Conservation (phyloP, 2,888 invertebrate species). For the Incurvaria masculella region DNA sequence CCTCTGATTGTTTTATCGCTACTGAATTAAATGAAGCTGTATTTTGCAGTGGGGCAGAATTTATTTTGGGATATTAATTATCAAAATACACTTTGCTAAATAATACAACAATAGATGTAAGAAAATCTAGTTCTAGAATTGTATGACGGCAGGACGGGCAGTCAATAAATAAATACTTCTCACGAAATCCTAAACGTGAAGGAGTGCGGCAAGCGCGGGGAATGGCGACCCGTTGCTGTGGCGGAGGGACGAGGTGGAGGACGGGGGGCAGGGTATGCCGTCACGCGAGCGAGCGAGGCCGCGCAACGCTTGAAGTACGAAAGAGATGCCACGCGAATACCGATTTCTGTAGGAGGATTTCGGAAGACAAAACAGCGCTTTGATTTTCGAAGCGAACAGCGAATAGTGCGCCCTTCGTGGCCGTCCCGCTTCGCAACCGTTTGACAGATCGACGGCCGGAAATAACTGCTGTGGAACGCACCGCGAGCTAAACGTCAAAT, state of each 20-base stretch:
- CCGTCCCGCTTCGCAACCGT: conserved; percentile 41
- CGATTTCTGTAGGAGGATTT: conserved; percentile 49
- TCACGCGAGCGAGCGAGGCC: conserved; percentile 31
- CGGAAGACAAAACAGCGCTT: conserved; percentile 47
- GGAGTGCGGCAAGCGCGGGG: conserved; percentile 2
- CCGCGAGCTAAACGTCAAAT: conserved; percentile 14
- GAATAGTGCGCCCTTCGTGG: conserved; percentile 55
- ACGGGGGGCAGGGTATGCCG: conserved; percentile 10
- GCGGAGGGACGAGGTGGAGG: conserved; percentile 2
- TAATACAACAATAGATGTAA: no score
- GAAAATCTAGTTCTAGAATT: no score
- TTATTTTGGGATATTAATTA: no score
- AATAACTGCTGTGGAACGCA: neutral
- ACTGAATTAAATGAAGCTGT: no score
- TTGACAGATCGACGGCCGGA: conserved; percentile 48
- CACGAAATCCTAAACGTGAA: no score
- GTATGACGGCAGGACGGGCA: no score
- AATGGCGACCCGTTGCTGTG: conserved; percentile 22
- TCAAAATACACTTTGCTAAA: no score
- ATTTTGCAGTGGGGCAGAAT: no score
- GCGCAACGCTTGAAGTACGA: conserved; percentile 4
- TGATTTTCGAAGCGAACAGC: conserved; percentile 44
- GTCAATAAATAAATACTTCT: no score
- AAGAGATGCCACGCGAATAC: conserved; percentile 23
- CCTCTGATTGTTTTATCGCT: no score